phyloP scores from a whole-genome alignment of 2,888 invertebrate species.

The Seira ritae region DNA sequence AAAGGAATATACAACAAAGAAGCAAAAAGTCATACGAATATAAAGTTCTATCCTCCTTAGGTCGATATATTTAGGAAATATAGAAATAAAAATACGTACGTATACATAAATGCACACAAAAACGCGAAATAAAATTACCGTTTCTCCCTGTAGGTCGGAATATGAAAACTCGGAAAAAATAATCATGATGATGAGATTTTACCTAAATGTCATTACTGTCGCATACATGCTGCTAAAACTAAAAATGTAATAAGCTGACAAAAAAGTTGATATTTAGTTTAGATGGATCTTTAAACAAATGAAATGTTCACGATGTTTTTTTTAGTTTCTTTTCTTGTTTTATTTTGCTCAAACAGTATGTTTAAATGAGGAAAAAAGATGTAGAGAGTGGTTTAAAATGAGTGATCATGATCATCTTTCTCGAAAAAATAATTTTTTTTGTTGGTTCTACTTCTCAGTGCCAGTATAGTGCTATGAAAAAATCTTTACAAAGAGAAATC shows the following conservation, averaged over 20 bases:
- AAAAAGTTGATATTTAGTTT: background rate
- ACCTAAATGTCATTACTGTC: conserved; percentile 29
- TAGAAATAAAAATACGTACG: conserved; percentile 11
- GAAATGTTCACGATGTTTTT: conserved; percentile 32
- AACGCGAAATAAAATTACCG: background rate
- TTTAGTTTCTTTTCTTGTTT: conserved; percentile 42
- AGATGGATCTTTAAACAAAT: conserved; percentile 21
- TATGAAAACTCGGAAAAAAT: conserved; percentile 47
- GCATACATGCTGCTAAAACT: conserved; percentile 21
- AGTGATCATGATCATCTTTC: conserved; percentile 22
- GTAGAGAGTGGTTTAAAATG: background rate
- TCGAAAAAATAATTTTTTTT: conserved; percentile 24
- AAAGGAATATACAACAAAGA: conserved; percentile 48
- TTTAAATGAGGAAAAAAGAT: background rate
- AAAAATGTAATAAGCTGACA: background rate
- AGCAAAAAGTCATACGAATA: conserved; percentile 49
- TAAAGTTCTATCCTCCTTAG: conserved; percentile 36
- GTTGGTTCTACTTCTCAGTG: conserved; percentile 50
- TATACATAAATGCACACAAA: background rate
- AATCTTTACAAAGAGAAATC: conserved; percentile 23
- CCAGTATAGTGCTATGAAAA: conserved; percentile 52
- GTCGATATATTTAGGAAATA: conserved; percentile 34
- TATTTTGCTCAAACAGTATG: conserved; percentile 50
- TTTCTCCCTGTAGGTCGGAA: conserved; percentile 12
- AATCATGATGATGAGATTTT: conserved; percentile 49